Conservation (phyloP, 1,140 invertebrate species). For the Ips typographus region DNA sequence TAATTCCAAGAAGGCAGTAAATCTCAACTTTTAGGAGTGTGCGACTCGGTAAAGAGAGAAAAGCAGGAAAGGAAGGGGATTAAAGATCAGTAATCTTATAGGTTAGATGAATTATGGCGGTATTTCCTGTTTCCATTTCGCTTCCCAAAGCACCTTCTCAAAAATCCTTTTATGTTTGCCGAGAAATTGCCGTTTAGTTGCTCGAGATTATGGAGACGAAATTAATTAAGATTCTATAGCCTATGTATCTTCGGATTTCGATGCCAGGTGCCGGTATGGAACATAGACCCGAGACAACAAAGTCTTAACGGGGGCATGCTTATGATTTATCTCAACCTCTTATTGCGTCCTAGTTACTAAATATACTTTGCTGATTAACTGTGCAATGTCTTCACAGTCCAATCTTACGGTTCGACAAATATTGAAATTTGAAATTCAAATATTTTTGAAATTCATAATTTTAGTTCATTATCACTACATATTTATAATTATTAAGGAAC, state of each 20-base stretch:
- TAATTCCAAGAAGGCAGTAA: slow-evolving; percentile 66
- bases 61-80: slow-evolving; percentile 59
- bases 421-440: too few species aligned
- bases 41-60: slow-evolving; percentile 52
- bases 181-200: slow-evolving; percentile 53
- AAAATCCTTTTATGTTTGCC: slow-evolving; percentile 52
- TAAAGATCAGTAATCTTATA: slow-evolving; percentile 75
- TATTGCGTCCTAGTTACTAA: slow-evolving; percentile 34
- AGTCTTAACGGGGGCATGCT: slow-evolving; percentile 26
- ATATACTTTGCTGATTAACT: slow-evolving; percentile 26
- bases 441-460: too few species aligned
- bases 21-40: slow-evolving; percentile 70
- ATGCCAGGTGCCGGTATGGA: slow-evolving; percentile 39
- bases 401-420: too few species aligned
- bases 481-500: too few species aligned
- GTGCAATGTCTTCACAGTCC: neutral
- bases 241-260: slow-evolving; percentile 49
- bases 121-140: slow-evolving; percentile 51
- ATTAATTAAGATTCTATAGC: slow-evolving; percentile 53
- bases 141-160: slow-evolving; percentile 51
- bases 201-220: slow-evolving; percentile 49
- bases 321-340: slow-evolving; percentile 33
- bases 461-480: too few species aligned
- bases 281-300: slow-evolving; percentile 30
- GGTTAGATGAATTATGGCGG: slow-evolving; percentile 65